Evolutionary conservation across 2,888 invertebrate genomes (phyloP).

Genomic region (Amphipoea lucens): DNA sequence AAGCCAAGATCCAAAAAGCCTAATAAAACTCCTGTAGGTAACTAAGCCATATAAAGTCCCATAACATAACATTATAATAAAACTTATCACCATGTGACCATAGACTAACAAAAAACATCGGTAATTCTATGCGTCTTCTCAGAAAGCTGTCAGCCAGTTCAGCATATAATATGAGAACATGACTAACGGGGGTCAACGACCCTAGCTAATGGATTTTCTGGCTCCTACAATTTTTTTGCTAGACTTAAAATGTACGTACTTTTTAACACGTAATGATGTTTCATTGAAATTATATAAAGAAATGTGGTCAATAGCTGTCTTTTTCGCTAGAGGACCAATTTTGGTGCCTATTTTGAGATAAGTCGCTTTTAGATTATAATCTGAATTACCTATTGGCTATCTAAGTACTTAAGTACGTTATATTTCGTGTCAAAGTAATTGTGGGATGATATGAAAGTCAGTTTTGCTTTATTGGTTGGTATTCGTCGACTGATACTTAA

Average conservation of each 20-base stretch:
- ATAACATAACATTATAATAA: not conserved
- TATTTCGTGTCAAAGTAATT: not conserved
- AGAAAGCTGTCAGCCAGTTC: slow-evolving; percentile 48
- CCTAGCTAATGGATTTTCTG: slow-evolving; percentile 70
- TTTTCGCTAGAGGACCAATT: slow-evolving; percentile 27
- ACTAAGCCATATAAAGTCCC: not conserved
- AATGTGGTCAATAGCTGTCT: slow-evolving; percentile 45
- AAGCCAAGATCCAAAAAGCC: not conserved
- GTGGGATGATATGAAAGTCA: not conserved
- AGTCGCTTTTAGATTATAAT: slow-evolving; percentile 1
- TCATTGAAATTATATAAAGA: slow-evolving; percentile 56
- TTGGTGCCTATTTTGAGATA: not conserved
- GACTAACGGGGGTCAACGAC: slow-evolving; percentile 69
- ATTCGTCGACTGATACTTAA: not conserved
- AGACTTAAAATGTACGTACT: slow-evolving; percentile 51
- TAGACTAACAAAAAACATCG: slow-evolving; percentile 52
- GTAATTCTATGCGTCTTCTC: slow-evolving; percentile 46
- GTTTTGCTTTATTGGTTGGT: not conserved
- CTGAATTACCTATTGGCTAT: slow-evolving; percentile 8
- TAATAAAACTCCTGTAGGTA: not conserved
- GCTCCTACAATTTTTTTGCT: slow-evolving; percentile 64
- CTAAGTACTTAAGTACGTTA: slow-evolving; percentile 15
- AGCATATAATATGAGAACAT: slow-evolving; percentile 49
- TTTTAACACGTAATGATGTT: slow-evolving; percentile 55
- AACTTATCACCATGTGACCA: slow-evolving; percentile 2